Base-by-base conservation (phyloP, 2,113 vertebrate species). In the Ploceus nigricollis region DNA sequence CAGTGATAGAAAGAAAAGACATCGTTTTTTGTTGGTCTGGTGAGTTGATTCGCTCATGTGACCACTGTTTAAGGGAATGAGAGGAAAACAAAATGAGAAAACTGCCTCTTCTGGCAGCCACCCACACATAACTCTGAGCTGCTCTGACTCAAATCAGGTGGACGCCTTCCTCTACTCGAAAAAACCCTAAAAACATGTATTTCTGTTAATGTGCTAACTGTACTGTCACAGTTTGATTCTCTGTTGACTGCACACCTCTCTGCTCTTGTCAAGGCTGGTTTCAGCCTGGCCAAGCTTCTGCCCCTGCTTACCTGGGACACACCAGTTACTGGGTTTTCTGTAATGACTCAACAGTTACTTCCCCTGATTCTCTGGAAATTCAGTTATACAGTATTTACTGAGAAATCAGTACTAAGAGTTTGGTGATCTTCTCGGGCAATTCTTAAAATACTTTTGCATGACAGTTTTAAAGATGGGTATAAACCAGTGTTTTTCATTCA, bases 71-170 rank as follows among this genome's bases (percentile, higher is more conserved):
- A 80, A 54, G n/a, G 82, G 54, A 86, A 80, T 11, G 19, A 72
- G 90, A 82, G 63, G 66, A 61, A 89, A 94, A 93, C 69, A 87
- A 83, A 76, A 85, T 54, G 65, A 93, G 85, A 93, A 91, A 95
- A 57, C n/a, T 64, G 61, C 35, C 33, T 23, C 39, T 82, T 89
- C 75, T 63, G n/a, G 53, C 70, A 91, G 53, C 65, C 8, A 3
- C 73, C 33, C 57, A 21, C n/a, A 13, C 28, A 60, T 57, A 76
- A 64, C 15, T 27, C 25, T 40, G 48, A 80, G 64, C 51, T 72
- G 44, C 75, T 89, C 44, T 64, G 64, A 50, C 77, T 89, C 50
- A 40, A 76, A 45, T 66, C 51, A 33, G 85, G 76, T 6, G 37
- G 22, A 60, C 0, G 0, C 24, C 56, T 63, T 58, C 56, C n/a